Base-by-base conservation (phyloP, 1,140 invertebrate species). In the Pachypeltis micranthus region DNA sequence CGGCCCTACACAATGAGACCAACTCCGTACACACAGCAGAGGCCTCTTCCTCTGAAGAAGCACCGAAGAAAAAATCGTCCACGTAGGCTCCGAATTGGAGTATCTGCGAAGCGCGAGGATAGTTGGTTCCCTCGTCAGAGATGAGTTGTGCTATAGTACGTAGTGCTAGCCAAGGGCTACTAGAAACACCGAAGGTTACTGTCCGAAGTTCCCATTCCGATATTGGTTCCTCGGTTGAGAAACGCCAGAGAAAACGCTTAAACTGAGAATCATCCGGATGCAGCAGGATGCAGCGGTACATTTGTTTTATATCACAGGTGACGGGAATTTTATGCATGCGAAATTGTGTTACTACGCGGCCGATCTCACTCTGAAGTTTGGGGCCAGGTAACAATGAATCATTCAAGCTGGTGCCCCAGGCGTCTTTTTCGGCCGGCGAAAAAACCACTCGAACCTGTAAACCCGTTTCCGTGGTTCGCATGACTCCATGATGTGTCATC, bases 101-200 rank as follows among this genome's bases (percentile, higher is more conserved):
- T 3, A 62, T 61, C 1, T 28, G 63, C 16, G 60, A 54, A 26
- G 65, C 63, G n/a, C 34, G 2, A 27, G 68, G 67, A 67, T 66
- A 67, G 2, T 60, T 27, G 1, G 65, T 19, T 34, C 29, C 19
- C 47, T 72, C 66, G 57, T 73, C 72, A 2, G 63, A 29, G 1
- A 71, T 74, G 21, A 75, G 56, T 64, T 74, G 70, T 55, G 67
- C 69, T 14, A 77, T 51, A 2, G 67, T 67, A 59, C 66, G 62
- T 29, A 69, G 69, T 4, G 72, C 71, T 2, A 71, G 63, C 62
- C 57, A 70, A 1, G 72, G 68, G 7, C 69, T 68, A 2, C 70
- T 59, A 65, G 70, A 66, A 24, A 61, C 60, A 19, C 71, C 72
- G 61, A 69, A 74, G 4, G 71, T 72, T 1, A n/a, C n/a, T n/a